Base-by-base conservation (phyloP, 2,888 invertebrate species). In the Limnephilus auricula region DNA sequence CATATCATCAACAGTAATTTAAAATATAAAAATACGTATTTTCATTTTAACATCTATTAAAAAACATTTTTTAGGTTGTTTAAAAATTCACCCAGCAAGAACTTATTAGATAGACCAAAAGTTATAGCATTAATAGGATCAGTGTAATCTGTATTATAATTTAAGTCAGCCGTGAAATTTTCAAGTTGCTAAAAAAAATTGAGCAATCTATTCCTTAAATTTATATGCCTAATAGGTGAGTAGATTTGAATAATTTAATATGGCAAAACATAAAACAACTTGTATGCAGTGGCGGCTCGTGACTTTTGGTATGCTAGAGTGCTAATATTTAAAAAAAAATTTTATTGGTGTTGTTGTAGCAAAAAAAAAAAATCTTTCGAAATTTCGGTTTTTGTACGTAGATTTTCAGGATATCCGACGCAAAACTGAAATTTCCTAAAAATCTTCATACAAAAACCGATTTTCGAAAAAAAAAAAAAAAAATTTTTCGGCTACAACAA, bases 11-110 rank as follows among this genome's bases (percentile, higher is more conserved):
- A 40, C 85, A 40, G 40, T 37, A 40, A 85, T 40, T 40, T 85
- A 40, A 85, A 18, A 85, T 85, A 85, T 40, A 34, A 85, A 85
- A 85, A 80, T 80, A 80, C 32, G 18, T 80, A 31, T 80, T 80
- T 32, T 80, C 80, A 4, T 80, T 80, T 80, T 32, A 31, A 25
- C 25, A 65, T 65, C 9, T 32, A 79, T 80, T 80, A 80, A 25
- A 31, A 30, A 18, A 79, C 25, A 4, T 79, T 79, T 79, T 79
- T 13, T 79, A n/a, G 15, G 25, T 79, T 80, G 80, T 80, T 80
- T 0, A 32, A 31, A 31, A 80, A 80, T 32, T 80, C 31, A 80
- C 65, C 65, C 25, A 25, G 65, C 65, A 25, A 65, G 25, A 65
- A 25, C 4, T 65, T 25, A 65, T 65, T 65, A 25, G 65, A 65